A percentile compares a stretch with the other conserved stretches of the same genome.
phyloP scores from a whole-genome alignment of 1,140 invertebrate genomes.

The Babylonia areolata region DNA sequence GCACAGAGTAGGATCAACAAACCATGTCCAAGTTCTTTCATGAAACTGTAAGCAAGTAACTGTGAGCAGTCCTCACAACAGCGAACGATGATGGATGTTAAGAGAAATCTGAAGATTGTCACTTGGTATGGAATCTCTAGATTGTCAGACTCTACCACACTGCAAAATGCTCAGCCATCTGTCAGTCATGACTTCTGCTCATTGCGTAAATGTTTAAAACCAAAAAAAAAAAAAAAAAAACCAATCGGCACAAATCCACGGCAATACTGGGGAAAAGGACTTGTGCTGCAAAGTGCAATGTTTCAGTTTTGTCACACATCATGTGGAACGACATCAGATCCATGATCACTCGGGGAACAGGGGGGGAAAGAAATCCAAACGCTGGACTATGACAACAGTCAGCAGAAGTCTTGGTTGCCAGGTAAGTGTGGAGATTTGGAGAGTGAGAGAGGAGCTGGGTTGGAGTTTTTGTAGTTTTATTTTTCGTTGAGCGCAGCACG shows the following conservation, averaged over 20 bases:
- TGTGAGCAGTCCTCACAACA: too few relatives aligned
- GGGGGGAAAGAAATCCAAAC: not conserved
- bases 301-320: not conserved
- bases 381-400: not conserved
- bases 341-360: slow-evolving; percentile 15
- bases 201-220: slow-evolving; percentile 6
- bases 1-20: too few relatives aligned
- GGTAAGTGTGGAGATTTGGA: not conserved
- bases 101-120: not conserved
- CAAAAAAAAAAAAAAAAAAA: not conserved
- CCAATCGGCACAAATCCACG: not conserved
- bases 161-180: not conserved
- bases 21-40: too few relatives aligned
- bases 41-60: too few relatives aligned
- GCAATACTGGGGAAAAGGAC: not conserved
- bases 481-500: slow-evolving; percentile 33
- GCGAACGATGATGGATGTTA: too few relatives aligned
- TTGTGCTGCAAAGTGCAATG: slow-evolving; percentile 5
- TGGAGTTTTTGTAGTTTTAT: too few relatives aligned
- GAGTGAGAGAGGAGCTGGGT: not conserved
- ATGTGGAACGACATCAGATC: not conserved
- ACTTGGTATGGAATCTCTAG: not conserved
- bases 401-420: not conserved
- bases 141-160: slow-evolving; percentile 5
- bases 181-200: not conserved